Base-by-base conservation (phyloP, 2,888 invertebrate species). In the Perizoma affinitatum region DNA sequence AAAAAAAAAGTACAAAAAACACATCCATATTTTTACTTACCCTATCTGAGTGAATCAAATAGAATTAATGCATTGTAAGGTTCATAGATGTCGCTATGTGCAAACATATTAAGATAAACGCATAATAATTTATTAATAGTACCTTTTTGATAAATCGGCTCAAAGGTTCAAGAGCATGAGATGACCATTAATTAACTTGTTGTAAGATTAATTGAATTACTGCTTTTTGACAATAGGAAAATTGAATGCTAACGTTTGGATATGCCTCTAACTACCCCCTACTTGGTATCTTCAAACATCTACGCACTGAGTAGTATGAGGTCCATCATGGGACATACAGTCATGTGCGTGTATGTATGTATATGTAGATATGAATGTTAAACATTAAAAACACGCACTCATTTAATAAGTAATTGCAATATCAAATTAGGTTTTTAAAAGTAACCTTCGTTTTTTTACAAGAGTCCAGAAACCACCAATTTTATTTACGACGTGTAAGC, bases 401-500 rank as follows among this genome's bases (percentile, higher is more conserved):
- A 56, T 75, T 78, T 78, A 78, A 79, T 75, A 63, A 69, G 70
- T 75, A 78, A 83, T 76, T 76, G 73, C 78, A 76, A 74, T 80
- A 85, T 83, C 87, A 88, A 22, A 88, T 87, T 87, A 86, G 87
- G 84, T 76, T 83, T 44, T 84, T 84, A 83, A 83, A 84, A 80
- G 77, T 74, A 79, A 81, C 83, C 85, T 84, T 86, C 80, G 73
- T 74, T 78, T 80, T 74, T 22, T 22, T 22, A 22, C 70, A 74
- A 76, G 76, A 79, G 81, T 78, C 82, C 83, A 79, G 80, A 79
- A 84, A 87, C 86, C 85, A 82, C 86, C 87, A 89, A 90, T 92
- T 90, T 92, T 90, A 92, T 92, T 90, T 92, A 91, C 86, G 90
- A 90, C 89, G 90, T 91, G 91, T 87, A 90, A 90, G 88, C 91